A percentile compares a stretch with the other conserved stretches of the same genome.
Conservation (phyloP, 2,797 vertebrate genomes). For the Astyanax mexicanus region DNA sequence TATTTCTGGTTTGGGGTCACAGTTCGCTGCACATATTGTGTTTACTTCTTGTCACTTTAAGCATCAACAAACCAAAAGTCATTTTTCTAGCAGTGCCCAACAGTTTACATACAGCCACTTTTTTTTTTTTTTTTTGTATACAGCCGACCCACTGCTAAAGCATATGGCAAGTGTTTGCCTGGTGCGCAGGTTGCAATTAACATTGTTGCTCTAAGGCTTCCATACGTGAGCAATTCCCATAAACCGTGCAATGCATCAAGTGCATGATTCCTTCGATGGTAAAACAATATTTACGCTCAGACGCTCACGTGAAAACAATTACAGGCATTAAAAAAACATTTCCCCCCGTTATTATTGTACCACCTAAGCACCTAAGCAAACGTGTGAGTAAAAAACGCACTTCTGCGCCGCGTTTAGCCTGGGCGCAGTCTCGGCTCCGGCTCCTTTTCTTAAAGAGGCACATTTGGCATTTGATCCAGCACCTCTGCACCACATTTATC, state of each 20-base stretch:
- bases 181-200: slow-evolving; percentile 65
- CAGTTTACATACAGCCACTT: not conserved
- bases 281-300: slow-evolving; percentile 59
- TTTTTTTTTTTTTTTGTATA: too few relatives aligned
- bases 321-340: slow-evolving; percentile 59
- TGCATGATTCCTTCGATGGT: slow-evolving; percentile 62
- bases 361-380: slow-evolving; percentile 55
- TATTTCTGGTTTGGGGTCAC: too few relatives aligned
- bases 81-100: too few relatives aligned
- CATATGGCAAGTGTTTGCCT: slow-evolving; percentile 64
- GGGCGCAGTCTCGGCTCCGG: slow-evolving; percentile 30
- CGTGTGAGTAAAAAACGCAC: slow-evolving; percentile 53
- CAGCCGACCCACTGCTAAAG: slow-evolving; percentile 53
- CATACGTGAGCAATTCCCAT: slow-evolving; percentile 66
- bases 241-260: slow-evolving; percentile 59
- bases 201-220: slow-evolving; percentile 54
- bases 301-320: slow-evolving; percentile 69
- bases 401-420: slow-evolving; percentile 53
- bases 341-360: slow-evolving; percentile 42
- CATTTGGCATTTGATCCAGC: slow-evolving; percentile 57
- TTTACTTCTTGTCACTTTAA: too few relatives aligned
- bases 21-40: too few relatives aligned
- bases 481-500: slow-evolving; percentile 69
- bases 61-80: too few relatives aligned
- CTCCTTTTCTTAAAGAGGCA: slow-evolving; percentile 47